Conservation (phyloP, 2,797 vertebrate genomes). For the Poecile montanus region DNA sequence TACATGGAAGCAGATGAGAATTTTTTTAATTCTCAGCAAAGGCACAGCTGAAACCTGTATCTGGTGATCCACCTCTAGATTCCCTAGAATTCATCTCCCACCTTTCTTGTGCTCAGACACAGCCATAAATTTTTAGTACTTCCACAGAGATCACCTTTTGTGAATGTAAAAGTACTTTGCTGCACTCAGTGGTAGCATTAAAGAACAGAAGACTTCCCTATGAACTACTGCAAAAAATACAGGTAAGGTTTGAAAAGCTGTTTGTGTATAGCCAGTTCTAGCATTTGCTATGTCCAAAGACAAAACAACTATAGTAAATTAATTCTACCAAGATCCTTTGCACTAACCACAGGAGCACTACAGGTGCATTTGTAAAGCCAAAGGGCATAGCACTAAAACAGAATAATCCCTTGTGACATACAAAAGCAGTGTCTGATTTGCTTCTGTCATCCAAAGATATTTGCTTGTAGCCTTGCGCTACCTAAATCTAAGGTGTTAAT, state of each 20-base stretch:
- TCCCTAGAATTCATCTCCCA: background rate
- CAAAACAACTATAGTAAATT: slow-evolving; percentile 33
- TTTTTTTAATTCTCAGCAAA: background rate
- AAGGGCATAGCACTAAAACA: slow-evolving; percentile 67
- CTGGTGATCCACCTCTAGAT: background rate
- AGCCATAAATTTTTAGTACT: background rate
- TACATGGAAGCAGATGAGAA: background rate
- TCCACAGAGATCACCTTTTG: background rate
- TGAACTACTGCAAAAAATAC: background rate
- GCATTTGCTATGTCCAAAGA: slow-evolving; percentile 7
- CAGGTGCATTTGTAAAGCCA: slow-evolving; percentile 71
- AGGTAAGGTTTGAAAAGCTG: background rate
- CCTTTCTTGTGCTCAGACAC: background rate
- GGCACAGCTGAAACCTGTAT: background rate
- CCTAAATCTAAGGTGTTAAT: slow-evolving; percentile 76
- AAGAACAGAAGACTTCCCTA: background rate
- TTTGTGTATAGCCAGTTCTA: background rate
- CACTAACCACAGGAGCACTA: slow-evolving; percentile 44
- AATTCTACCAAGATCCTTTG: slow-evolving; percentile 55
- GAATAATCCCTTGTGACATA: slow-evolving; percentile 69
- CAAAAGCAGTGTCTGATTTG: slow-evolving; percentile 75
- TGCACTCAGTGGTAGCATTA: background rate
- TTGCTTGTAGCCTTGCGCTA: slow-evolving; percentile 57
- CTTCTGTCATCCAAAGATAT: slow-evolving; percentile 66
- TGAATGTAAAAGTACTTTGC: background rate